Base-by-base conservation (phyloP, 1,140 invertebrate species). In the Zaprionus ornatus region DNA sequence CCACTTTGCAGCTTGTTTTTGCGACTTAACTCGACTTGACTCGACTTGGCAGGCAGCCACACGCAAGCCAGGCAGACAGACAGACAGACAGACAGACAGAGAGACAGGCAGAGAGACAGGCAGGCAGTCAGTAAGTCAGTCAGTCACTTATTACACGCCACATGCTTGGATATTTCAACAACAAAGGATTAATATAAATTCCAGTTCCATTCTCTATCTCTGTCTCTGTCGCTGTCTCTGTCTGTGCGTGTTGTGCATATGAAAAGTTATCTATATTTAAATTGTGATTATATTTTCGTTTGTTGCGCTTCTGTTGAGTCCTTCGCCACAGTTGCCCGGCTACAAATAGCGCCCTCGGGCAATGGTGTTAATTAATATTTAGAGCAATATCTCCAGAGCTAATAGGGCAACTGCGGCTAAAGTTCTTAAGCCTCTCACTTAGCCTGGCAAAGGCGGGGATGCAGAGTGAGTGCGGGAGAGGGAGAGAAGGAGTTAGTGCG, bases 1-100 rank as follows among this genome's bases (percentile, higher is more conserved):
- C 63, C 70, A 88, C 80, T 88, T 88, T 83, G 80, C 84, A 87
- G 83, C 72, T 76, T 82, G 76, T 68, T 82, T 71, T 55, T 55
- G n/a, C 48, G 56, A 70, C 27, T 37, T 35, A 50, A 13, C 37
- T 40, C 17, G 23, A 19, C n/a, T 32, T 32, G 32, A 70, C n/a
- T 55, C 23, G 15, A 19, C 50, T 56, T 48, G 25, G 23, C 23
- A 48, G 61, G 69, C 52, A 65, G 60, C 17, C 35, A 42, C n/a
- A n/a, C 40, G 40, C 59, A 61, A 40, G 59, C 2, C 40, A 61
- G 17, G 4, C 7, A 79, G 63, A 29, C 75, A 80, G 79, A 32
- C 71, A 68, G 72, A 42, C 62, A 80, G 59, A 60, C 50, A 70
- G 57, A 15, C 29, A 37, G 35, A 10, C 35, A 57, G n/a, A n/a